These are phyloP conservation scores for Muntiacus reevesi DNA, from an alignment of 2,113 vertebrate species.

Conservation along the genomic window DNA sequence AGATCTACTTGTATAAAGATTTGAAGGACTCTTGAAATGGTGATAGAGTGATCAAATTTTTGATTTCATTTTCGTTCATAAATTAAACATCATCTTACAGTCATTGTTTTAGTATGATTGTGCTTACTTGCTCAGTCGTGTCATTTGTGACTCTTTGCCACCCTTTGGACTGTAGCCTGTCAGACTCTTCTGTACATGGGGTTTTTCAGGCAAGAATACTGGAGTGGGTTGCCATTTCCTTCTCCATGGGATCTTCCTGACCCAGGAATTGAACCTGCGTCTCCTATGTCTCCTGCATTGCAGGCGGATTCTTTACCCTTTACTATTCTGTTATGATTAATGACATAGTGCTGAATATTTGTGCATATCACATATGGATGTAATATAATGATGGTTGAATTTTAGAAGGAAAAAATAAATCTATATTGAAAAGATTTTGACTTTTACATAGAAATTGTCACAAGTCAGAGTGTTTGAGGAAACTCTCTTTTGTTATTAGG, in stretches of 20 bases:
- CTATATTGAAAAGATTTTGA: background rate
- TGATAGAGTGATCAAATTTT: background rate
- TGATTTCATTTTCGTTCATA: background rate
- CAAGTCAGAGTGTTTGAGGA: background rate
- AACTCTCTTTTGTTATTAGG: background rate
- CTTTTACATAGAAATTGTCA: slow-evolving; percentile 4
- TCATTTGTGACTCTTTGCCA: background rate
- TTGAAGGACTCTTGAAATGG: background rate
- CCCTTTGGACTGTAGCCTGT: background rate
- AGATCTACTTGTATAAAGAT: background rate
- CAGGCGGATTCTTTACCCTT: background rate
- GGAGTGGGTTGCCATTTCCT: background rate
- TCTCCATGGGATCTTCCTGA: background rate
- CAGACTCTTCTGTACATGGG: background rate
- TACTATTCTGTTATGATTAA: background rate
- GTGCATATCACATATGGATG: background rate
- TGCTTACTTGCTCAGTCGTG: background rate
- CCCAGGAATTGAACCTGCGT: background rate
- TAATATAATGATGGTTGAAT: background rate
- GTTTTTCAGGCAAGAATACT: background rate
- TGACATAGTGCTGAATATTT: background rate
- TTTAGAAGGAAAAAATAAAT: background rate
- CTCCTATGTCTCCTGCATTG: background rate
- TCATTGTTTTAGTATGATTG: background rate
- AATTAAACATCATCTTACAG: background rate